phyloP scores from a whole-genome alignment of 2,888 invertebrate species.

The Elmis aenea region DNA sequence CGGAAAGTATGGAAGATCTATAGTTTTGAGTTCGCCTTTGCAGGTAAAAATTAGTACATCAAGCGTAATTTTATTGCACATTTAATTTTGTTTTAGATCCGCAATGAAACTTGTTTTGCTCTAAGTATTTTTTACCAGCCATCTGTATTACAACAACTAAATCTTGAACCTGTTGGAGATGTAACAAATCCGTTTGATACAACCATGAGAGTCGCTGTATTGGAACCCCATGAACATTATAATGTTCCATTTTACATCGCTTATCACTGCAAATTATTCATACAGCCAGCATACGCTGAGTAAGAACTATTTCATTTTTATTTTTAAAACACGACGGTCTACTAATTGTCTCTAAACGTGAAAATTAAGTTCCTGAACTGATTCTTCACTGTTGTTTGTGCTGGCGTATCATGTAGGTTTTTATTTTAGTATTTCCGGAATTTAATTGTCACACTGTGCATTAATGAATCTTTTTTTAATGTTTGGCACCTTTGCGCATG shows the following conservation, averaged over 20 bases:
- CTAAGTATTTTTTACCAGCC: constrained; percentile 71
- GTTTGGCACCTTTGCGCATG: no score
- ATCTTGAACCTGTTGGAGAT: constrained; percentile 60
- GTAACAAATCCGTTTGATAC: constrained; percentile 72
- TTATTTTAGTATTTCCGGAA: no score
- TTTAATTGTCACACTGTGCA: no score
- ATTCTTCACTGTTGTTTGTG: no score
- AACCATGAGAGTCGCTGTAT: constrained; percentile 64
- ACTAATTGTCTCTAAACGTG: no score
- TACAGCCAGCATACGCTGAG: constrained; percentile 70
- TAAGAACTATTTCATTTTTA: constrained; percentile 49
- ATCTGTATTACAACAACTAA: constrained; percentile 60
- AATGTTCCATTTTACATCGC: constrained; percentile 74
- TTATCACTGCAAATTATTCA: constrained; percentile 72
- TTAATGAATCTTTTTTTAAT: no score
- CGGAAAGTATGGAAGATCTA: constrained; percentile 49
- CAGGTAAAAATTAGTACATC: constrained; percentile 52
- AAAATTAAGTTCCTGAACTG: no score
- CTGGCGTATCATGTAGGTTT: no score
- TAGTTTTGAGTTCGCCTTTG: constrained; percentile 68
- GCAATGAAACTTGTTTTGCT: constrained; percentile 73
- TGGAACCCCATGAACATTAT: constrained; percentile 70
- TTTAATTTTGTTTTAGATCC: constrained; percentile 49
- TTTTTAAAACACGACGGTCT: background rate
- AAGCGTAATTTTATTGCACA: constrained; percentile 1